Base-by-base conservation (phyloP, 2,797 vertebrate genomes). In the Xenentodon cancila region DNA sequence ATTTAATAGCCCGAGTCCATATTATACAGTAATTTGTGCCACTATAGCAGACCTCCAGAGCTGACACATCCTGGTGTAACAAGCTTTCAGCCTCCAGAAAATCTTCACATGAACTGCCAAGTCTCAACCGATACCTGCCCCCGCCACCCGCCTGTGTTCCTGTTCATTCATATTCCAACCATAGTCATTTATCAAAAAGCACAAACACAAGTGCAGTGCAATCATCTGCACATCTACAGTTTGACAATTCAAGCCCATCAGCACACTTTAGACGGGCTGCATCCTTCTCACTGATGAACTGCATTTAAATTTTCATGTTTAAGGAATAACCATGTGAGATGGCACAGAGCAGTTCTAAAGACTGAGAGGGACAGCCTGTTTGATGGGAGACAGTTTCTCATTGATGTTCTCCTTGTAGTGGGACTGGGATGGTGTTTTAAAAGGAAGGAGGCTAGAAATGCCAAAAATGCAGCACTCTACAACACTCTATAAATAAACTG, bases 401-500 rank as follows among this genome's bases (percentile, higher is more conserved):
- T 66, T 75, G 57, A 60, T 65, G 63, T 72, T 78, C 61, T 59
- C 9, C 27, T 54, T 66, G 58, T 60, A 63, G 55, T 19, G 53
- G 53, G 44, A 44, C 71, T 48, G 37, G 43, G 68, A 70, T 48
- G 16, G 68, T 79, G 76, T 71, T 71, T 76, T 66, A 61, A 71
- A 70, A 77, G 76, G 48, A 78, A 58, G 64, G 75, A 71, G 60
- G 70, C 27, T 9, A 11, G 40, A 64, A 73, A 68, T 61, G 79
- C 74, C 62, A 68, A 77, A 84, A 71, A 64, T 67, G 73, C 55
- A 62, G 71, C 62, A 70, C 54, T 68, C 57, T 64, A 68, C 75
- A 80, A 65, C 50, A 42, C 81, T 25, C 25, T 86, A 88, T 89
- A 89, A 93, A 92, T 91, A 91, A 78, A 84, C 82, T 56, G 42